These are phyloP conservation scores for Teleogryllus oceanicus DNA, from an alignment of 2,888 invertebrate species.

Conservation along the genomic window DNA sequence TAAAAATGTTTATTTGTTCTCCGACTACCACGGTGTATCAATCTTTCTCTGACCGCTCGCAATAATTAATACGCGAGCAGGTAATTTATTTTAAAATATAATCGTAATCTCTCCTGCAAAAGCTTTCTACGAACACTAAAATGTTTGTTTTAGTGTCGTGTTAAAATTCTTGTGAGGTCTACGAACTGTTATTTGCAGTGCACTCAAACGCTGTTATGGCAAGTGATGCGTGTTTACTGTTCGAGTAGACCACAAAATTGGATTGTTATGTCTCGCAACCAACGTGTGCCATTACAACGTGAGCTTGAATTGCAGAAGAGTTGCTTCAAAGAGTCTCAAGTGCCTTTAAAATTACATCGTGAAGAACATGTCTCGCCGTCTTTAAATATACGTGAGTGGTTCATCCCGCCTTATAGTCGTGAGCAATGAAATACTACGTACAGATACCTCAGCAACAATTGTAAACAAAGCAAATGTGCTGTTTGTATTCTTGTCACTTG, in stretches of 20 bases:
- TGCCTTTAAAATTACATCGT: too few relatives aligned
- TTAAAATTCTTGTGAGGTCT: background rate
- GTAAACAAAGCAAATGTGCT: too few relatives aligned
- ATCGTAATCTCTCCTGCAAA: background rate
- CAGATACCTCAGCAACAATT: too few relatives aligned
- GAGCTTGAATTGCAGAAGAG: background rate
- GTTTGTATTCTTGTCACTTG: too few relatives aligned
- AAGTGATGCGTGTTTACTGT: background rate
- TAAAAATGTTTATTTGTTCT: slow-evolving; percentile 10
- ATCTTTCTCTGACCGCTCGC: background rate
- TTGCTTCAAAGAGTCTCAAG: too few relatives aligned
- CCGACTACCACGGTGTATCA: background rate
- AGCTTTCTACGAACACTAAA: background rate
- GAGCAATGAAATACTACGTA: too few relatives aligned
- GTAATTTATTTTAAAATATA: background rate
- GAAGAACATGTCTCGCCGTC: too few relatives aligned
- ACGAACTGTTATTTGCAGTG: background rate
- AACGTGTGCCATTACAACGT: background rate
- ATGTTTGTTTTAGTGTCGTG: slow-evolving; percentile 6
- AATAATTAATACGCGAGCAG: slow-evolving; percentile 2
- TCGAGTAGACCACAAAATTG: background rate
- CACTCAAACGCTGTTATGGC: background rate
- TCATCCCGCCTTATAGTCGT: too few relatives aligned
- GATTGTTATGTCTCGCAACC: background rate
- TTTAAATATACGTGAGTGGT: too few relatives aligned